Evolutionary conservation across 1,140 invertebrate genomes (phyloP).

Genomic region (Steinernema feltiae): DNA sequence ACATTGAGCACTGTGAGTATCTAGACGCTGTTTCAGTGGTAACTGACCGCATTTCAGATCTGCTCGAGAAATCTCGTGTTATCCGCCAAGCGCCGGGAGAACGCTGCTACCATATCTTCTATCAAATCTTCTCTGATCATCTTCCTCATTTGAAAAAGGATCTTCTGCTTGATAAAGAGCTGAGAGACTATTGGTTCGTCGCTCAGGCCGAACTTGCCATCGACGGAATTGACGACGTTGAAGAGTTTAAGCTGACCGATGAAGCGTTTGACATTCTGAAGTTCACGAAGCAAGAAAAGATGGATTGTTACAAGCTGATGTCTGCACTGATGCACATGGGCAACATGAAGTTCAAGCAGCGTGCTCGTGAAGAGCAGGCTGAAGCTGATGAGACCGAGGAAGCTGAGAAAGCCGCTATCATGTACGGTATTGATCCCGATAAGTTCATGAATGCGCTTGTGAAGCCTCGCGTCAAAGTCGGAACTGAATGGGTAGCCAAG

Average conservation of each 20-base stretch:
- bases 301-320: conserved; percentile 91
- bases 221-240: conserved; percentile 67
- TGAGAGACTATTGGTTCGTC: conserved; percentile 67
- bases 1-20: conserved; percentile 98
- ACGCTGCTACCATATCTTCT: conserved; percentile 99
- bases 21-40: not conserved
- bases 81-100: conserved; percentile 96
- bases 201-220: conserved; percentile 94
- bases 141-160: conserved; percentile 66
- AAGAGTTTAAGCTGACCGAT: conserved; percentile 85
- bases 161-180: conserved; percentile 48
- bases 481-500: conserved; percentile 67
- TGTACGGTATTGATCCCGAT: conserved; percentile 64
- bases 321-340: conserved; percentile 91
- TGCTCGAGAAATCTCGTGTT: conserved; percentile 99
- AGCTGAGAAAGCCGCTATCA: conserved; percentile 64
- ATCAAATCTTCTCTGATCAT: conserved; percentile 94
- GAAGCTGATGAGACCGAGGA: conserved; percentile 87
- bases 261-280: conserved; percentile 97
- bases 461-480: conserved; percentile 66
- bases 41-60: conserved; percentile 66
- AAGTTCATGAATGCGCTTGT: conserved; percentile 64
- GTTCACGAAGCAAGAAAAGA: conserved; percentile 90
- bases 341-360: conserved; percentile 95
- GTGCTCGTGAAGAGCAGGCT: conserved; percentile 97